phyloP scores from a whole-genome alignment of 2,113 vertebrate genomes.

The Alouatta palliata region DNA sequence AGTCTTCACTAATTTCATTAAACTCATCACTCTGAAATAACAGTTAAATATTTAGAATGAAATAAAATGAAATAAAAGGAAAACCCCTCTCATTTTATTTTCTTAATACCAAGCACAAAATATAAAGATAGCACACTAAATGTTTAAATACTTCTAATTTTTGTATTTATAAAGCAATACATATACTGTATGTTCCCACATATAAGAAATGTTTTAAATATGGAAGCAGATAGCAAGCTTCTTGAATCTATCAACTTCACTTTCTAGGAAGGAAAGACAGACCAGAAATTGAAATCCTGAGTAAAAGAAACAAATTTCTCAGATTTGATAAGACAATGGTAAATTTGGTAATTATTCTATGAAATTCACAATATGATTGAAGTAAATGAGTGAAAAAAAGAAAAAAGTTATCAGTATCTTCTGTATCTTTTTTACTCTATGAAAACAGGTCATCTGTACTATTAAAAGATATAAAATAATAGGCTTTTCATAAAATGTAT shows the following conservation, averaged over 20 bases:
- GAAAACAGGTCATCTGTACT: neutral
- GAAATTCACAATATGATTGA: neutral
- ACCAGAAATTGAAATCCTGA: neutral
- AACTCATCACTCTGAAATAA: constrained; percentile 81
- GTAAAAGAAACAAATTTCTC: constrained; percentile 15
- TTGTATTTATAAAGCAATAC: neutral
- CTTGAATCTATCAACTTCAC: neutral
- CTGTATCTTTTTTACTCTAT: neutral
- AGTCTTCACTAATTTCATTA: constrained; percentile 66
- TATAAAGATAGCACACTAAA: neutral
- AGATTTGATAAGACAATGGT: neutral
- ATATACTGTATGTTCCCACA: neutral
- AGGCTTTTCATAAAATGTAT: constrained; percentile 25
- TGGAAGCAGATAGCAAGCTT: constrained; percentile 3
- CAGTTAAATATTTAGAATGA: constrained; percentile 56
- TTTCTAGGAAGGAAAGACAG: neutral
- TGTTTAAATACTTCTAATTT: constrained; percentile 24
- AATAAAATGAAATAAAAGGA: neutral
- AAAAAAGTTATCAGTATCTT: neutral
- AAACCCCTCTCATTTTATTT: neutral
- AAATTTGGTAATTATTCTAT: neutral
- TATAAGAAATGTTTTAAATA: constrained; percentile 19
- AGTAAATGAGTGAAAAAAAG: neutral
- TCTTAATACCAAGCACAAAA: neutral
- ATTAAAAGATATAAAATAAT: neutral